Evolutionary conservation across 2,888 invertebrate genomes (phyloP), one percentile per base, ranked within the genome.

Genomic region (Polydrusus tereticollis): DNA sequence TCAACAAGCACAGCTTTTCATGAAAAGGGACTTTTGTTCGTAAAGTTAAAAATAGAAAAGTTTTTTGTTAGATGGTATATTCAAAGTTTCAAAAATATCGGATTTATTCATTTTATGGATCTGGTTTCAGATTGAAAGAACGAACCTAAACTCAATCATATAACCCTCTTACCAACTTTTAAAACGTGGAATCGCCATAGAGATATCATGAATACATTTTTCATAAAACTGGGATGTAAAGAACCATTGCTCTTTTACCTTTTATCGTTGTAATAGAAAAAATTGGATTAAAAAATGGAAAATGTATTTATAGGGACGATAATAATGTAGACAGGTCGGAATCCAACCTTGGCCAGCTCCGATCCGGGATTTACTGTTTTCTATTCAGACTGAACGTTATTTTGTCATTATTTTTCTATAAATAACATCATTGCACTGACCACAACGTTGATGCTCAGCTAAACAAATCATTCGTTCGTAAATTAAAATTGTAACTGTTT

Each of bases 361-460:
- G 68, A 69, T 62, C 68, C 36, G 69, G 60, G 69, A 64, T 64
- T 70, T 65, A 66, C 59, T 41, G 65, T 70, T 70, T 70, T 70
- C 70, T 70, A 70, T 70, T 70, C 70, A 70, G 59, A 65, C 47
- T 59, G 65, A 70, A 57, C 64, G 50, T 57, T 70, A 64, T 70
- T 70, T 70, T 70, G 70, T 65, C 70, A 70, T 70, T 70, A 65
- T 70, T 70, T 70, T 70, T 65, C 70, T 70, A 70, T 70, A 70
- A 70, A 70, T 70, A 70, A 70, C 70, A 65, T 26, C 65, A 52
- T 65, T 70, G 70, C 70, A 70, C 47, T 70, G 70, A 64, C 65
- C 64, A 66, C 65, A 57, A 55, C 69, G 63, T 63, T 57, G 57
- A 69, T 63, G 57, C 62, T 52, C 16, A 33, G 69, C 69, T 69